These are phyloP conservation scores for Scolanthus callimorphus DNA, from an alignment of 92 coral and sea anemone species.

Conservation along the genomic window DNA sequence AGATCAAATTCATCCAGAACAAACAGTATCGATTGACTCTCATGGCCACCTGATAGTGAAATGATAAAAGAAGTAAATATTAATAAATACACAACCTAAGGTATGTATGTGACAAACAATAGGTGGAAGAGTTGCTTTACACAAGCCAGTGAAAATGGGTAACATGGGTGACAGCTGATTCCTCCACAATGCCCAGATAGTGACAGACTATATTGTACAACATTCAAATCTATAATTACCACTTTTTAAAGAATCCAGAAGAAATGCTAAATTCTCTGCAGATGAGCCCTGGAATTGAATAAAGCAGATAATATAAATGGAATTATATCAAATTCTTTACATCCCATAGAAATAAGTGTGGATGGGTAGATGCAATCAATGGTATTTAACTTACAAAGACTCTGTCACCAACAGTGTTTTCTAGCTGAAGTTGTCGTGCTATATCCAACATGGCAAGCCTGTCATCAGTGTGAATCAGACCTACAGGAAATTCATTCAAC, in stretches of 20 bases:
- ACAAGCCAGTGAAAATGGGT: too few species aligned
- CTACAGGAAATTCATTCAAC: slow-evolving; percentile 19
- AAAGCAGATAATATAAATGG: background rate
- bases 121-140: too few species aligned
- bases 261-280: slow-evolving; percentile 89
- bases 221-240: slow-evolving; percentile 42
- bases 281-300: slow-evolving; percentile 71
- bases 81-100: too few species aligned
- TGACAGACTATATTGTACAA: too few species aligned
- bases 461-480: slow-evolving; percentile 95
- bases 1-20: slow-evolving; percentile 94
- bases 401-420: slow-evolving; percentile 94
- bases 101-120: too few species aligned
- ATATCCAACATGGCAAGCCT: slow-evolving; percentile 83
- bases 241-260: slow-evolving; percentile 80
- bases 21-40: slow-evolving; percentile 85
- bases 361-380: too few species aligned
- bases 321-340: background rate
- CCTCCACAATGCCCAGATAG: too few species aligned
- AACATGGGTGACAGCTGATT: too few species aligned
- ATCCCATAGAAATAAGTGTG: background rate
- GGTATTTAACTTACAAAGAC: slow-evolving; percentile 73
- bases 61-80: background rate
- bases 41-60: slow-evolving; percentile 67
- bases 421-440: slow-evolving; percentile 89